Base-by-base conservation (phyloP, 2,888 invertebrate genomes). In the Calephelis perditalis region DNA sequence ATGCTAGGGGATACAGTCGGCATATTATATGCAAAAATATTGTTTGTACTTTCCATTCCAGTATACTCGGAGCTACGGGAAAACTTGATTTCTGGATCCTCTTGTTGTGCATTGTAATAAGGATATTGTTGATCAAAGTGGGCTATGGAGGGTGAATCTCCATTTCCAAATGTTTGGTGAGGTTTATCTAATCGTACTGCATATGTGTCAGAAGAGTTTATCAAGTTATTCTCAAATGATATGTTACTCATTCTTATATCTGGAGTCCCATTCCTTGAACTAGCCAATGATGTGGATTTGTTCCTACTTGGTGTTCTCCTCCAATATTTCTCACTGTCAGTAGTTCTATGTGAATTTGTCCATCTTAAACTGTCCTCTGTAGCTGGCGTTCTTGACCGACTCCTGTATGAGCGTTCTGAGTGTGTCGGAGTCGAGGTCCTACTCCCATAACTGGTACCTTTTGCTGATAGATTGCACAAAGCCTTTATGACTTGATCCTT, bases 401-500 rank as follows among this genome's bases (percentile, higher is more conserved):
- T 86, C 72, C 85, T 77, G 66, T 80, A 89, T 26, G 87, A 88
- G 52, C 84, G 76, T 67, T 87, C 87, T 4, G 88, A 86, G 68
- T 79, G 81, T 63, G 77, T 66, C 1, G 90, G 86, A 46, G 88
- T 85, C 44, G 86, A 72, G 69, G 86, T 82, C 71, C 91, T 76
- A 73, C 90, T 85, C 56, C 77, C 77, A 78, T 77, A 84, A 65
- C 74, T 78, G 63, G 76, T 75, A 67, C 82, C 84, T 60, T 89
- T 91, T 65, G 85, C 83, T 66, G 92, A 90, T 64, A 90, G 73
- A 69, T 68, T 81, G 73, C 90, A 93, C 66, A 97, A 87, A 36
- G 96, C 96, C 79, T 94, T 95, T 71, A 96, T 96, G 58, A 97
- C 96, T 84, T 96, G 96, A 72, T 96, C 96, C 82, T 96, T 96